phyloP scores from a whole-genome alignment of 2,888 invertebrate species.

The Pristionchus mayeri region DNA sequence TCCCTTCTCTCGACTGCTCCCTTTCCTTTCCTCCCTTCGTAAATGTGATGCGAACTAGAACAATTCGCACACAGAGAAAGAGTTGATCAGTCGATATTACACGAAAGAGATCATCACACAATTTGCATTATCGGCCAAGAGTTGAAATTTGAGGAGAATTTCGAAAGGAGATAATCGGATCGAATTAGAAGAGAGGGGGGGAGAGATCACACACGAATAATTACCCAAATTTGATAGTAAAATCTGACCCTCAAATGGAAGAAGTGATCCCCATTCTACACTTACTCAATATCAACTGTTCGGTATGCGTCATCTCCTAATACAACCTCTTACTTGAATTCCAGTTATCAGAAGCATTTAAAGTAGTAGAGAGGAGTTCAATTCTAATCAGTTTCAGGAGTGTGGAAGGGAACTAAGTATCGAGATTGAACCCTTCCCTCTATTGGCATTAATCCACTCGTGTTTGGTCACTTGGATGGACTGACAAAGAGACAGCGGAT shows the following conservation, averaged over 20 bases:
- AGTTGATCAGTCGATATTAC: background rate
- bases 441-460: slow-evolving; percentile 5
- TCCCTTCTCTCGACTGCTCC: slow-evolving; percentile 18
- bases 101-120: background rate
- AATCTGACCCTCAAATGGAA: no score
- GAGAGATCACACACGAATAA: no score
- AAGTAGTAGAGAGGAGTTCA: no score
- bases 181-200: no score
- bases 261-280: no score
- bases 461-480: slow-evolving; percentile 14
- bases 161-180: slow-evolving; percentile 2
- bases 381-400: no score
- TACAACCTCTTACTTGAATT: no score
- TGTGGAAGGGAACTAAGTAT: no score
- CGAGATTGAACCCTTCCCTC: no score
- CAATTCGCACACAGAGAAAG: slow-evolving; percentile 33
- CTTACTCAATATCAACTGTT: background rate
- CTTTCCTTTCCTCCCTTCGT: slow-evolving; percentile 15
- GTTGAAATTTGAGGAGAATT: background rate
- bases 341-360: no score
- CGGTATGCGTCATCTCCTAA: background rate
- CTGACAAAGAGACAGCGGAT: background rate
- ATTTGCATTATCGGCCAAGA: background rate
- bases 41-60: slow-evolving; percentile 44
- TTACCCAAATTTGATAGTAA: no score